Conservation (phyloP, 2,113 vertebrate genomes). For the Seriola rivoliana region DNA sequence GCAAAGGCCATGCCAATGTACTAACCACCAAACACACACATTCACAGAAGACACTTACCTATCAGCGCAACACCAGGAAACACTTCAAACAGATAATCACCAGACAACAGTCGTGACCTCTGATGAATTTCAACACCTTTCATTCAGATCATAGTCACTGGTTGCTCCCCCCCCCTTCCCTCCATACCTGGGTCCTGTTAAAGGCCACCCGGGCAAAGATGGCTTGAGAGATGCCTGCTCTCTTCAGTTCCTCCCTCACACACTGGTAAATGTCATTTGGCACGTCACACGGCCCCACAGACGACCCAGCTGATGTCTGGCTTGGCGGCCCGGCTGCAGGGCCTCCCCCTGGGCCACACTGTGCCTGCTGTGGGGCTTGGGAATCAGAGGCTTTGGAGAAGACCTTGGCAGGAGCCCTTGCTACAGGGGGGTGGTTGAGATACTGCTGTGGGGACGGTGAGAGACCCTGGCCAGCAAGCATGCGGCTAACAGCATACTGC, state of each 20-base stretch:
- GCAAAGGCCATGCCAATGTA: constrained; percentile 75
- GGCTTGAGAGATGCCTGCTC: constrained; percentile 98
- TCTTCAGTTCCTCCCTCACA: constrained; percentile 98
- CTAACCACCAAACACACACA: constrained; percentile 65
- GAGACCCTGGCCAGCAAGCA: constrained; percentile 96
- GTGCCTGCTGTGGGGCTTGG: constrained; percentile 88
- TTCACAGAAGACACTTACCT: constrained; percentile 22
- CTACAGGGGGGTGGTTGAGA: constrained; percentile 96
- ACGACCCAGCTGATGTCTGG: constrained; percentile 47
- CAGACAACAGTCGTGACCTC: constrained; percentile 26
- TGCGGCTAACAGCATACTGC: constrained; percentile 98
- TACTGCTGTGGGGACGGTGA: constrained; percentile 90
- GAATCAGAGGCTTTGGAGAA: constrained; percentile 94
- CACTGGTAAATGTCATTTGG: constrained; percentile 97
- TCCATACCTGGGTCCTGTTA: constrained; percentile 97
- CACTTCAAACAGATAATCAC: constrained; percentile 25
- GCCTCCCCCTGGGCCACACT: constrained; percentile 52
- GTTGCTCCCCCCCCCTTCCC: neutral
- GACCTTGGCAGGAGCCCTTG: constrained; percentile 84
- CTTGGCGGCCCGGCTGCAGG: constrained; percentile 45
- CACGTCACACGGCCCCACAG: constrained; percentile 85
- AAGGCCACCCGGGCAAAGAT: constrained; percentile 99
- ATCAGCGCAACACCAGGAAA: constrained; percentile 20
- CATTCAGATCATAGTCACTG: neutral
- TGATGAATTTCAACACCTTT: constrained; percentile 23